These are phyloP conservation scores for Sylvia borin DNA, from an alignment of 2,797 vertebrate species.

Conservation along the genomic window DNA sequence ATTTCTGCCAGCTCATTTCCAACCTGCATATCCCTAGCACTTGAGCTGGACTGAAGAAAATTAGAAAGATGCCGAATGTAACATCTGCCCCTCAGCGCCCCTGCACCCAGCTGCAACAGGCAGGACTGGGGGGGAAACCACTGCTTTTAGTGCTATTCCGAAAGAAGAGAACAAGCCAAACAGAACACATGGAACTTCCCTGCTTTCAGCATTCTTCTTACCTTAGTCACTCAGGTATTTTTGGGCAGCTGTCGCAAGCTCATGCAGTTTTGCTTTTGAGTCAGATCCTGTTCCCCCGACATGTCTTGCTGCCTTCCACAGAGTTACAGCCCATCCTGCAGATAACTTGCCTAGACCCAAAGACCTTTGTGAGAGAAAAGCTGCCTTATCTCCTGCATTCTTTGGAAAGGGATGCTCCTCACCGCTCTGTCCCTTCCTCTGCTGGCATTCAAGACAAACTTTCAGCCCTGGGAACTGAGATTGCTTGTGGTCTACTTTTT, in stretches of 20 bases:
- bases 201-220: constrained; percentile 1
- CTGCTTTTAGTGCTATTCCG: neutral
- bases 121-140: neutral
- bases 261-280: constrained; percentile 14
- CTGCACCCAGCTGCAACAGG: neutral
- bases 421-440: neutral
- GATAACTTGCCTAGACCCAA: neutral
- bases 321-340: neutral
- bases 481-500: neutral
- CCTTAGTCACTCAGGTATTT: constrained; percentile 52
- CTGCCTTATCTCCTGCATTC: constrained; percentile 33
- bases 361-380: neutral
- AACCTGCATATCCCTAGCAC: neutral
- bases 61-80: neutral
- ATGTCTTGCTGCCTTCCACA: neutral
- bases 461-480: neutral
- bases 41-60: neutral
- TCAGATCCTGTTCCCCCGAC: constrained; percentile 18
- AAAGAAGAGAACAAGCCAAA: neutral
- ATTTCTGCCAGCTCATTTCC: neutral
- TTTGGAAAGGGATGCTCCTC: neutral
- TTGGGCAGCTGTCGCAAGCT: constrained; percentile 16
- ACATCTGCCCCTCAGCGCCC: fast-evolving
- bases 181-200: neutral
- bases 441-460: neutral